Conservation (phyloP, 1,140 invertebrate genomes). For the Ericerus pela region DNA sequence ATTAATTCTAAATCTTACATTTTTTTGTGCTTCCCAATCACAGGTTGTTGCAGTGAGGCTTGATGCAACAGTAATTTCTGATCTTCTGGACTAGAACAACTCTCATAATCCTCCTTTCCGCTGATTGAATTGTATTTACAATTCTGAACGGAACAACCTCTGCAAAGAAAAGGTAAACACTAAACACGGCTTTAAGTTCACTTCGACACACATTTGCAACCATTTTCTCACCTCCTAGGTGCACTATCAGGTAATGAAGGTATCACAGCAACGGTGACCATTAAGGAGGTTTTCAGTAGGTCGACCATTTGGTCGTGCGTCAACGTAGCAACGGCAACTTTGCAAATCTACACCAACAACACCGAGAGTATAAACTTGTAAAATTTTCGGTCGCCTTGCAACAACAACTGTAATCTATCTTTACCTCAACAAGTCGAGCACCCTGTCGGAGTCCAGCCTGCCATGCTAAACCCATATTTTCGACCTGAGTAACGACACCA, state of each 20-base stretch:
- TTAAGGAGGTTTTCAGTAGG: conserved; percentile 73
- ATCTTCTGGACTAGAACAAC: conserved; percentile 36
- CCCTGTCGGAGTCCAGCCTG: conserved; percentile 78
- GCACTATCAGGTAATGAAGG: conserved; percentile 52
- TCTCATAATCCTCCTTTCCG: conserved; percentile 58
- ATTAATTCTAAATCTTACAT: too few relatives aligned
- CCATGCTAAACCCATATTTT: conserved; percentile 71
- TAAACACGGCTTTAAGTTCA: too few relatives aligned
- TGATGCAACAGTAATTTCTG: conserved; percentile 24
- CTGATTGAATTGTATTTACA: conserved; percentile 47
- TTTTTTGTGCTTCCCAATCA: conserved; percentile 41
- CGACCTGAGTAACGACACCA: conserved; percentile 87
- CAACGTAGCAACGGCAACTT: conserved; percentile 73
- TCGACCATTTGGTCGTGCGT: conserved; percentile 90
- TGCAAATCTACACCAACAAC: conserved; percentile 48
- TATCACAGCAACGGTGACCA: conserved; percentile 71
- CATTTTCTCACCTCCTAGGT: conserved; percentile 45
- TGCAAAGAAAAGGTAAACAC: conserved; percentile 25
- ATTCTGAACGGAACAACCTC: conserved; percentile 50
- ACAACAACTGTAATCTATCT: conserved; percentile 16
- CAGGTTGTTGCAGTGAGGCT: conserved; percentile 35
- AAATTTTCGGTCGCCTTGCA: not conserved
- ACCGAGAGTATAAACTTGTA: not conserved
- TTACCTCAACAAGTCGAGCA: conserved; percentile 70
- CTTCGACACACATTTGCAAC: too few relatives aligned